Conservation (phyloP, 2,888 invertebrate species). For the Tyria jacobaeae region DNA sequence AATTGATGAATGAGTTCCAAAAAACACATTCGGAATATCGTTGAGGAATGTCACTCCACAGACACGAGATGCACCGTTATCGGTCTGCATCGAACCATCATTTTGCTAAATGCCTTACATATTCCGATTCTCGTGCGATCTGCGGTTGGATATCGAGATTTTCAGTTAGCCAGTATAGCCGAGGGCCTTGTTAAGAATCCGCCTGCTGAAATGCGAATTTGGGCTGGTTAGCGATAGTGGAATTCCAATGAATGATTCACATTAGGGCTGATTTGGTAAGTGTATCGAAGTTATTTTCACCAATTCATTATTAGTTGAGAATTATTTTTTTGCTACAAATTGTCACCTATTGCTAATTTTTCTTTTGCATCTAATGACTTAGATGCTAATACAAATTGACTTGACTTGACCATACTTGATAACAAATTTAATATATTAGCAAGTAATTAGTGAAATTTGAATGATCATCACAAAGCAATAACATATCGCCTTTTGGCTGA, state of each 20-base stretch:
- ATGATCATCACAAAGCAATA: too few relatives aligned
- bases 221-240: conserved; percentile 61
- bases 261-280: conserved; percentile 15
- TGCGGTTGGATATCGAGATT: conserved; percentile 82
- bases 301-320: not conserved
- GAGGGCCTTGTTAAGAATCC: conserved; percentile 80
- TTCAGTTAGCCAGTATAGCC: conserved; percentile 68
- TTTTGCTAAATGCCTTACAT: conserved; percentile 82
- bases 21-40: conserved; percentile 45
- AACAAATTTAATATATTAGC: too few relatives aligned
- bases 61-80: conserved; percentile 29
- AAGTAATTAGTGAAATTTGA: too few relatives aligned
- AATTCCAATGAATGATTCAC: conserved; percentile 54
- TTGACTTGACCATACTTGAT: too few relatives aligned
- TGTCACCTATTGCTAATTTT: too few relatives aligned
- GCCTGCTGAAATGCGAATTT: conserved; percentile 71
- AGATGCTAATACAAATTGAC: too few relatives aligned
- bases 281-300: not conserved
- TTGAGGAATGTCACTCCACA: conserved; percentile 50
- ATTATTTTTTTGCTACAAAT: too few relatives aligned
- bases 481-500: too few relatives aligned
- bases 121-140: conserved; percentile 78
- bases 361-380: too few relatives aligned
- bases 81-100: conserved; percentile 48
- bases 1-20: conserved; percentile 17